Conservation (phyloP, 2,113 vertebrate species). For the Lipotes vexillifer region DNA sequence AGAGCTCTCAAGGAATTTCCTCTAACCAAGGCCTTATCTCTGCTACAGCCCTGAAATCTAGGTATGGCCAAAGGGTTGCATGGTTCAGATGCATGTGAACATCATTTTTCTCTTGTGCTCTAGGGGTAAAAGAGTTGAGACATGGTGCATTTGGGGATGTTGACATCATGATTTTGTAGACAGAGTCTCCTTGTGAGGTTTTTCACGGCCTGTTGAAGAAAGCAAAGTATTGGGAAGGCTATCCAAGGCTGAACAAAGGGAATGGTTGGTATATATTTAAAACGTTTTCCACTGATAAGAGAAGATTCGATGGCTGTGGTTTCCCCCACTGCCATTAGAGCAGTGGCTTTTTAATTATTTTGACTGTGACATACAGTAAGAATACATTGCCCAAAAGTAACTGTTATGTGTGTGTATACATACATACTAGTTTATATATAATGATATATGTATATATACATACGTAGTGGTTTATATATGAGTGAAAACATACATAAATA, state of each 20-base stretch:
- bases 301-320: not conserved
- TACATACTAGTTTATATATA: not conserved
- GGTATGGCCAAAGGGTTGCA: not conserved
- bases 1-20: not conserved
- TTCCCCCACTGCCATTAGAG: not conserved
- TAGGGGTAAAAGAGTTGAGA: not conserved
- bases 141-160: not conserved
- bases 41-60: not conserved
- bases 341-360: constrained; percentile 33
- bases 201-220: not conserved
- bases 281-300: not conserved
- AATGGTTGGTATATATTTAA: not conserved
- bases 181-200: not conserved
- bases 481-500: not conserved
- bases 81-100: not conserved
- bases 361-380: not conserved
- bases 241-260: not conserved
- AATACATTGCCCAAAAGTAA: not conserved
- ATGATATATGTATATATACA: not conserved
- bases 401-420: not conserved
- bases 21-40: not conserved
- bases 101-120: not conserved
- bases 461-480: not conserved
- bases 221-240: not conserved
- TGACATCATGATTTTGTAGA: not conserved